Conservation (phyloP, 1,140 invertebrate genomes). For the Vanessa tameamea region DNA sequence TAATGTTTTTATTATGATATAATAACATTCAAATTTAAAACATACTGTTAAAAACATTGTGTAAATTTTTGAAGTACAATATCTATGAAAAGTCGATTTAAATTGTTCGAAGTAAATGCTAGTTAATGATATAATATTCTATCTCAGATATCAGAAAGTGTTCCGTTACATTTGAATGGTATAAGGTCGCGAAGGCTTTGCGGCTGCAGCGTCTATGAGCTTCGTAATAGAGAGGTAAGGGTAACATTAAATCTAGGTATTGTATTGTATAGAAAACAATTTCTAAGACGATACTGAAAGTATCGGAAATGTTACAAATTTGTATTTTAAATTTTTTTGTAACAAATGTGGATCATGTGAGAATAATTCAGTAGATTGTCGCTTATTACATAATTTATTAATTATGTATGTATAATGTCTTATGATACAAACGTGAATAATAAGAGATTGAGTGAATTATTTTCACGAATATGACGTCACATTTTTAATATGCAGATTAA, state of each 20-base stretch:
- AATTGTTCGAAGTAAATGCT: conserved; percentile 14
- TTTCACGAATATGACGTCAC: neutral
- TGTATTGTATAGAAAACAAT: conserved; percentile 72
- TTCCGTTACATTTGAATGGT: conserved; percentile 59
- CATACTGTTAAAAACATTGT: conserved; percentile 2
- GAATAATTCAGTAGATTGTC: conserved; percentile 37
- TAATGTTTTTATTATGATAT: neutral
- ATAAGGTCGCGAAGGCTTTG: conserved; percentile 54
- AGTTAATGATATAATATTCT: conserved; percentile 48
- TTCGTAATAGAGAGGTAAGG: conserved; percentile 74
- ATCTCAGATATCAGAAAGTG: conserved; percentile 75
- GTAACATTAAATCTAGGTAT: conserved; percentile 71
- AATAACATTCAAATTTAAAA: neutral
- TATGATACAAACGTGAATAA: conserved; percentile 38
- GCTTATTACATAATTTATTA: conserved; percentile 35
- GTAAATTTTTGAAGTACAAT: conserved; percentile 13
- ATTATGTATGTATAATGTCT: conserved; percentile 31
- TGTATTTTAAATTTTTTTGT: conserved; percentile 61
- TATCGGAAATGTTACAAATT: conserved; percentile 79
- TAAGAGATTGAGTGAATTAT: conserved; percentile 22
- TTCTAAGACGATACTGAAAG: conserved; percentile 75
- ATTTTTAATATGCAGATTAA: neutral
- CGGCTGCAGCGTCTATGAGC: conserved; percentile 72
- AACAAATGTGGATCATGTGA: conserved; percentile 15
- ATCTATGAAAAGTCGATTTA: conserved; percentile 10